phyloP scores from a whole-genome alignment of 2,797 vertebrate genomes.

The Furcifer pardalis region DNA sequence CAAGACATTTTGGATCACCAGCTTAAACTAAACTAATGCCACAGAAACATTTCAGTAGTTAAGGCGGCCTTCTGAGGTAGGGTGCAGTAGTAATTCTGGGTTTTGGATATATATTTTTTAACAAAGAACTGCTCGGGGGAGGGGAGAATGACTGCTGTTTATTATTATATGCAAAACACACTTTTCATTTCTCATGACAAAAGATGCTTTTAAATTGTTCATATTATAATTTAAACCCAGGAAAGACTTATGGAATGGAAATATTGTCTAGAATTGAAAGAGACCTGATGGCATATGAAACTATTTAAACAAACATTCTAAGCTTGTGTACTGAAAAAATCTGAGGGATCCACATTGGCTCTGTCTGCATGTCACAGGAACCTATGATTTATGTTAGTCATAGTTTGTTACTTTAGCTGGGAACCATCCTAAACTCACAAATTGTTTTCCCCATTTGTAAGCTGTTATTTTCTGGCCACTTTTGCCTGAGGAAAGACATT shows the following conservation, averaged over 20 bases:
- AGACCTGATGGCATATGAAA: constrained; percentile 19
- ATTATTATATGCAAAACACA: not conserved
- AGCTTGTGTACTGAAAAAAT: constrained; percentile 30
- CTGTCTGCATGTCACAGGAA: not conserved
- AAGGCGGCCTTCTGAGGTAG: constrained; percentile 1
- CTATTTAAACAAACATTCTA: constrained; percentile 46
- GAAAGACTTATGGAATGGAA: constrained; percentile 67
- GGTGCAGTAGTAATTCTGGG: constrained; percentile 20
- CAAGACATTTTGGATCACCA: not conserved
- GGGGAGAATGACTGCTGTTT: not conserved
- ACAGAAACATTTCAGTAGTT: not conserved
- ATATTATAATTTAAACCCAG: constrained; percentile 49
- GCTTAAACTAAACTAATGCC: not conserved
- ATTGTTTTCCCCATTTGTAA: not conserved
- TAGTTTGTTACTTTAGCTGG: not conserved
- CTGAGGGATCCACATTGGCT: constrained; percentile 18
- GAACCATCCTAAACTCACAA: not conserved
- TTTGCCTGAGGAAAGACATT: not conserved
- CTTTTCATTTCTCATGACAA: not conserved
- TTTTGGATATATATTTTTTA: not conserved
- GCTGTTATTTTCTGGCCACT: not conserved
- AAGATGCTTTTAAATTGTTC: not conserved
- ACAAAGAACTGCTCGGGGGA: not conserved
- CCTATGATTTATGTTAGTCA: not conserved
- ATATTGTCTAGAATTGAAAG: constrained; percentile 36